Evolutionary conservation across 1,140 invertebrate genomes (phyloP), one percentile per base, ranked within the genome.

Genomic region (Apis cerana): DNA sequence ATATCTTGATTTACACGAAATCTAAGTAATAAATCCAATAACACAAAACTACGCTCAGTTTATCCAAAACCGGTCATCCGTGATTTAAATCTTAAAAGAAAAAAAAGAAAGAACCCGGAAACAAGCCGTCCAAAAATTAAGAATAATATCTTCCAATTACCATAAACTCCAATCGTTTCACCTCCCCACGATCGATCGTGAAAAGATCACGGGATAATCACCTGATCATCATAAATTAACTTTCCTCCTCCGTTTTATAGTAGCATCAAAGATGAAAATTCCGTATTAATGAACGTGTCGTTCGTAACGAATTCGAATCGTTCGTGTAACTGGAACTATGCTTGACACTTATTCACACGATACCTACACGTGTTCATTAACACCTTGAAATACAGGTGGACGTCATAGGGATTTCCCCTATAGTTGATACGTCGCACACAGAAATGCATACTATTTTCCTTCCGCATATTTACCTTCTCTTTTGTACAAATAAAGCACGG

Each of bases 191-290:
- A 23, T 71, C 33, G 43, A 62, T 52, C 27, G 59, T 27, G 48
- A 74, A 54, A 43, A 62, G 27, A 80, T 72, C 43, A 64, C 17
- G 11, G 50, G 1, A 0, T 64, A 52, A 68, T 68, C 33, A 4
- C 2, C 72, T 58, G 76, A 75, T 68, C 43, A 59, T 2, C 54
- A 76, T 81, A 81, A 81, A 81, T 81, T 65, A 75, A 48, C 4
- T 48, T 21, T 7, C 7, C 59, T 43, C 61, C 48, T 13, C 8
- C 56, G 19, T 19, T 21, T 4, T 21, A 17, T 17, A 43, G 50
- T 27, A 21, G 19, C 54, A 12, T 76, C 13, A 54, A 11, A 52
- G 62, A 75, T 75, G 59, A 67, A 62, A 78, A 78, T 82, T 64
- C 17, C 67, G 12, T n/a, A 48, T 59, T 58, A 68, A 74, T 27